Base-by-base conservation (phyloP, 1,140 invertebrate genomes). In the Zelostemma sp. region DNA sequence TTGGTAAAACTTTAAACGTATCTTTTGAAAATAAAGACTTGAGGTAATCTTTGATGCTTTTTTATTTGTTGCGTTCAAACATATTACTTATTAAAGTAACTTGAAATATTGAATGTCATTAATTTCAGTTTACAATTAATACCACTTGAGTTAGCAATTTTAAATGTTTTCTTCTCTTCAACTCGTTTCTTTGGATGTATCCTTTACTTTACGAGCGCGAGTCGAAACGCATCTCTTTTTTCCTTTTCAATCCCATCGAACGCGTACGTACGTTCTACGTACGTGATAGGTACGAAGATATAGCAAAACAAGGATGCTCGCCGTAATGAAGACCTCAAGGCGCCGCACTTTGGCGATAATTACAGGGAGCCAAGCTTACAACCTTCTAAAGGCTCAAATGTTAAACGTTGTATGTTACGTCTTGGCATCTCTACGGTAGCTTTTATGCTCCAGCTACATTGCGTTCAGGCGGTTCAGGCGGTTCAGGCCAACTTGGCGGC, bases 351-450 rank as follows among this genome's bases (percentile, higher is more conserved):
- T 77, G 74, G 78, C 78, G 79, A 85, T 86, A 86, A 86, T 86
- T 86, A 86, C 84, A 86, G 84, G 81, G 84, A 85, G 79, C 79
- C 78, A 83, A 83, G 76, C 81, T 85, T 85, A 85, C 84, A 82
- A 81, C 82, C 84, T 84, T 85, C 83, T 84, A 86, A 85, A 83
- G 84, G 78, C 81, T 84, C 81, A 83, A 85, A 85, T 85, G 84
- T 85, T 85, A 82, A 85, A 83, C 80, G 82, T 80, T 85, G 84
- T 83, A 82, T 71, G 78, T 79, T 75, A 82, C 74, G 76, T 79
- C 72, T 75, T 68, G 75, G 64, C 78, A 76, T 71, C 75, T 72
- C 79, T 69, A 81, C 82, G 68, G 83, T 84, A 84, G 82, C 83
- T 83, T 83, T 84, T 84, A 84, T 81, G 66, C 61, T 18, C n/a